Percentiles rank a stretch among this genome's conserved stretches.
Conservation (phyloP, 2,888 invertebrate genomes). For the Orchesellides sinensis region DNA sequence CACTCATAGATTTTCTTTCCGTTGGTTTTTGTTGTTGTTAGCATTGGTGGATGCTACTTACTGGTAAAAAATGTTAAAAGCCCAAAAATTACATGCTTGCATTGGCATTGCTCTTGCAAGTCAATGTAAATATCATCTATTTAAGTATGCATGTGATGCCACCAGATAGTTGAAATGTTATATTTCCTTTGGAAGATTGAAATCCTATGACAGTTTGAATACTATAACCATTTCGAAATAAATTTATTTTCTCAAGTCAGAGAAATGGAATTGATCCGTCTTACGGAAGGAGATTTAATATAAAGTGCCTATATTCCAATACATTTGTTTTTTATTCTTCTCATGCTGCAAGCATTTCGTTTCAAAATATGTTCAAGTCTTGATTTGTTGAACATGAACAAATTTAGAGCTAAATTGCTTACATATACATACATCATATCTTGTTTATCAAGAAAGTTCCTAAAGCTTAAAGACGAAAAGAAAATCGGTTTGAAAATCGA, state of each 20-base stretch:
- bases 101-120: conserved; percentile 26
- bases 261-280: conserved; percentile 56
- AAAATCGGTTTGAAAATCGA: conserved; percentile 26
- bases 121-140: conserved; percentile 48
- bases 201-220: conserved; percentile 60
- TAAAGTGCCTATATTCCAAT: background rate
- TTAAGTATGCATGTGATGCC: conserved; percentile 55
- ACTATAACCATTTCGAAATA: conserved; percentile 48
- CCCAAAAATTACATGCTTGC: conserved; percentile 40
- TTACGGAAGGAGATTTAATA: background rate
- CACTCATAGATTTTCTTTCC: conserved; percentile 38
- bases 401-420: too few species aligned
- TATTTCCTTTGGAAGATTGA: conserved; percentile 47
- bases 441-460: too few species aligned
- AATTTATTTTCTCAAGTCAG: conserved; percentile 36
- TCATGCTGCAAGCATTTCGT: background rate
- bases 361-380: background rate
- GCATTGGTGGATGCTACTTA: background rate
- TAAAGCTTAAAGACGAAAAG: too few species aligned
- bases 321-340: background rate
- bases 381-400: conserved; percentile 31
- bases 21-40: too few species aligned
- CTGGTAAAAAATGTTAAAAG: conserved; percentile 25
- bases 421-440: too few species aligned
- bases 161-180: conserved; percentile 55